Conservation (phyloP, 2,113 vertebrate species). For the Zosterops borbonicus region DNA sequence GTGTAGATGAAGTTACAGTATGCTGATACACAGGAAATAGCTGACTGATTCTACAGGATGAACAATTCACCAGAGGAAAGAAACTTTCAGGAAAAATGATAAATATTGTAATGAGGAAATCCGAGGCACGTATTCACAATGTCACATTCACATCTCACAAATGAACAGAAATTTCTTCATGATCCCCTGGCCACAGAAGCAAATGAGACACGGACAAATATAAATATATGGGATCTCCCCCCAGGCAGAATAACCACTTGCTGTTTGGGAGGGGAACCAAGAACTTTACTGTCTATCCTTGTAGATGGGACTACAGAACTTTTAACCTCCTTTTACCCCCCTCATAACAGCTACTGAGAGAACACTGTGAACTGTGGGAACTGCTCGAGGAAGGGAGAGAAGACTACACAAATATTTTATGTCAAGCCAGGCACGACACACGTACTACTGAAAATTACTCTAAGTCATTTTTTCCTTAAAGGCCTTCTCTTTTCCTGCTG, state of each 20-base stretch:
- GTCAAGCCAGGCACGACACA: background rate
- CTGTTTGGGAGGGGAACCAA: background rate
- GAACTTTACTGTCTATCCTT: background rate
- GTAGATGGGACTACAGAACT: background rate
- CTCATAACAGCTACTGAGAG: background rate
- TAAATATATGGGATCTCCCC: background rate
- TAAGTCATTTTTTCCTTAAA: background rate
- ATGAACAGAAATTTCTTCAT: background rate
- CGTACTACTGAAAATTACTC: background rate
- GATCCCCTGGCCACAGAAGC: background rate
- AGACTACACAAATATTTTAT: background rate
- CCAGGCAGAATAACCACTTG: background rate
- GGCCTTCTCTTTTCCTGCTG: background rate
- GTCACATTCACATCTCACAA: conserved; percentile 9
- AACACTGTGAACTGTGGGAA: background rate
- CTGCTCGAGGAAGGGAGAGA: background rate
- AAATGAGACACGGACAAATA: background rate
- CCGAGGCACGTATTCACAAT: conserved; percentile 35
- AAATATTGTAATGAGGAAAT: conserved; percentile 59
- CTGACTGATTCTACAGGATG: conserved; percentile 58
- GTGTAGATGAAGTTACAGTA: conserved; percentile 4
- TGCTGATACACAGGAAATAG: conserved; percentile 52
- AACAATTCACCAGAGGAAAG: conserved; percentile 61
- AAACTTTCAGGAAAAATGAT: conserved; percentile 60
- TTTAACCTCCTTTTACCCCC: background rate